These are phyloP conservation scores for Andrena dorsata DNA, from an alignment of 2,888 invertebrate species.

Conservation along the genomic window DNA sequence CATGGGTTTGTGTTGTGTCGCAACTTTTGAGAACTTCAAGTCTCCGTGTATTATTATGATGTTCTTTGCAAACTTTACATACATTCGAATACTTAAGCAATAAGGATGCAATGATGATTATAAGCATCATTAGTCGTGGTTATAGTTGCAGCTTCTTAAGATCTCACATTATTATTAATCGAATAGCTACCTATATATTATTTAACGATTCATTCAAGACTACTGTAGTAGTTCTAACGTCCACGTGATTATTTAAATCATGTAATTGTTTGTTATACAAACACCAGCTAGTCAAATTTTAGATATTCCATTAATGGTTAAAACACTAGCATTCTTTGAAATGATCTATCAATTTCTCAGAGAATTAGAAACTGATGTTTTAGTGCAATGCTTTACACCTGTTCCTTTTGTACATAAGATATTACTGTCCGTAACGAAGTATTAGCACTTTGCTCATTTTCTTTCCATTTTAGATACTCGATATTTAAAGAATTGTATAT, in stretches of 20 bases:
- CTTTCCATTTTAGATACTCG: constrained; percentile 36
- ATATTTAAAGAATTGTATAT: constrained; percentile 41
- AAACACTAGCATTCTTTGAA: constrained; percentile 44
- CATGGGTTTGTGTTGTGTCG: constrained; percentile 43
- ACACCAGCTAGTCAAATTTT: constrained; percentile 72
- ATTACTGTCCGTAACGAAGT: constrained; percentile 48
- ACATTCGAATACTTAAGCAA: constrained; percentile 63
- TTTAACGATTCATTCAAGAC: constrained; percentile 45
- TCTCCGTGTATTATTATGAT: constrained; percentile 29
- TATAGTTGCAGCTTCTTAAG: constrained; percentile 51
- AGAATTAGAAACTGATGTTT: constrained; percentile 71
- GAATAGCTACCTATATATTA: constrained; percentile 39
- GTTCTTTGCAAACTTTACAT: constrained; percentile 43
- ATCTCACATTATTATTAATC: constrained; percentile 54
- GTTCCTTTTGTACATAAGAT: constrained; percentile 70
- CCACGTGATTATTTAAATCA: constrained; percentile 58
- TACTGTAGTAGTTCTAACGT: constrained; percentile 57
- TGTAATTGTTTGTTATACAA: constrained; percentile 73
- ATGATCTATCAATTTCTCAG: constrained; percentile 57
- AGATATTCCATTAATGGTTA: constrained; percentile 65
- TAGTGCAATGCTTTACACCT: constrained; percentile 80
- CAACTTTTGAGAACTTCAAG: constrained; percentile 37
- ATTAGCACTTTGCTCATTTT: constrained; percentile 45
- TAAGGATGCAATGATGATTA: constrained; percentile 56
- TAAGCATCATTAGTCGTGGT: constrained; percentile 24